Percentiles rank a stretch among this genome's conserved stretches.
phyloP scores from a whole-genome alignment of 2,888 invertebrate genomes.

The Hybos culiciformis region DNA sequence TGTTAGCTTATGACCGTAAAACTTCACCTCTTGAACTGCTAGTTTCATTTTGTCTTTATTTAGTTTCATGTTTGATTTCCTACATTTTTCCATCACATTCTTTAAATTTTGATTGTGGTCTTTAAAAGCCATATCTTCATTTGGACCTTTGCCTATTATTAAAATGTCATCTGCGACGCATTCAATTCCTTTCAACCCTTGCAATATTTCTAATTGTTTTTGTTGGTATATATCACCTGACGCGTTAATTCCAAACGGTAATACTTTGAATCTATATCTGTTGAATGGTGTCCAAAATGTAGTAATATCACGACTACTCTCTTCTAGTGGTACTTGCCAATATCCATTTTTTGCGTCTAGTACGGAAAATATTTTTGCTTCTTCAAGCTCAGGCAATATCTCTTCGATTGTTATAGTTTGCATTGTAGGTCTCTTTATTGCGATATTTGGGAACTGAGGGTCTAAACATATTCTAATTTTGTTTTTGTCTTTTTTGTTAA shows the following conservation, averaged over 20 bases:
- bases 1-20: slow-evolving; percentile 15
- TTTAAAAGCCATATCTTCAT: slow-evolving; percentile 11
- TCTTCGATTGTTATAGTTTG: slow-evolving; percentile 17
- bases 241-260: slow-evolving; percentile 17
- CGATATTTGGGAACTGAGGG: slow-evolving; percentile 17
- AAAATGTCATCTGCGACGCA: slow-evolving; percentile 15
- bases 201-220: slow-evolving; percentile 18
- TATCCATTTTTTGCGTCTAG: slow-evolving; percentile 16
- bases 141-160: slow-evolving; percentile 11
- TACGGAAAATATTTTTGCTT: slow-evolving; percentile 16
- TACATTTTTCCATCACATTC: slow-evolving; percentile 8
- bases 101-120: slow-evolving; percentile 16
- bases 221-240: slow-evolving; percentile 17
- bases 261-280: slow-evolving; percentile 10
- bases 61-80: neutral
- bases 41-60: slow-evolving; percentile 1
- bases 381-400: slow-evolving; percentile 14
- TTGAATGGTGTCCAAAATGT: slow-evolving; percentile 16
- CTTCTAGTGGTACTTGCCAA: slow-evolving; percentile 12
- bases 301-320: slow-evolving; percentile 25
- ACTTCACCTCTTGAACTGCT: slow-evolving; percentile 3
- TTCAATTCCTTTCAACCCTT: slow-evolving; percentile 11
- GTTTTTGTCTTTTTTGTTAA: slow-evolving; percentile 15
- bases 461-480: slow-evolving; percentile 19
- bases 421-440: slow-evolving; percentile 13